phyloP scores from a whole-genome alignment of 2,888 invertebrate species.

The Ganaspis brasiliensis region DNA sequence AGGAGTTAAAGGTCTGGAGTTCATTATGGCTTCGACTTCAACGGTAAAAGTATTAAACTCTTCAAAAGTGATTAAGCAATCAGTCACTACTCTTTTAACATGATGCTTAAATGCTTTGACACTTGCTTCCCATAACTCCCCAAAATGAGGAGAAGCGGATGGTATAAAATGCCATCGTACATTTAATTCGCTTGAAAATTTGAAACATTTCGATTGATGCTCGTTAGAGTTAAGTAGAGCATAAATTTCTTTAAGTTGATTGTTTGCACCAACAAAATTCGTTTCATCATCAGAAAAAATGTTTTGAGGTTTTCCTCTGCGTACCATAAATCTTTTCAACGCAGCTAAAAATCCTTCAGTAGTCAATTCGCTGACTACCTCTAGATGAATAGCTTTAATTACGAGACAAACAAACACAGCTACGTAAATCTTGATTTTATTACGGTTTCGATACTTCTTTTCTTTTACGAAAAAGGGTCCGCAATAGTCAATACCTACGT shows the following conservation, averaged over 20 bases:
- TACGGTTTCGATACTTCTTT: too few relatives aligned
- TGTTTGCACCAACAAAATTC: too few relatives aligned
- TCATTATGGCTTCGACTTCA: constrained; percentile 42
- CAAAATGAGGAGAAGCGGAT: constrained; percentile 52
- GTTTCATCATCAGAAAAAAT: constrained; percentile 72
- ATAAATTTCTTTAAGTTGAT: constrained; percentile 59
- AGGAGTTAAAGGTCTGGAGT: constrained; percentile 55
- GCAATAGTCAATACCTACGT: too few relatives aligned
- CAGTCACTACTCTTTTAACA: constrained; percentile 21
- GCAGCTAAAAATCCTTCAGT: constrained; percentile 70
- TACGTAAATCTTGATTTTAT: constrained; percentile 57
- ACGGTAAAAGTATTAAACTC: constrained; percentile 2
- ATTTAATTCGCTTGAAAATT: constrained; percentile 40
- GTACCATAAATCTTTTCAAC: constrained; percentile 68
- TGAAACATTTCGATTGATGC: constrained; percentile 45
- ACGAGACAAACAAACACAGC: too few relatives aligned
- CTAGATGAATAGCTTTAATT: too few relatives aligned
- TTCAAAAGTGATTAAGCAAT: constrained; percentile 29
- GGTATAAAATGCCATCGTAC: constrained; percentile 54
- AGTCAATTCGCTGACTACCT: too few relatives aligned
- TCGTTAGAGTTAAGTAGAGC: constrained; percentile 26
- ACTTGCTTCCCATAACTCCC: constrained; percentile 55
- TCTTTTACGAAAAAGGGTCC: too few relatives aligned
- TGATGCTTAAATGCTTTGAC: constrained; percentile 29
- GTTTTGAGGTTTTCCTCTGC: constrained; percentile 48